These are phyloP conservation scores for Tetramorium bicarinatum DNA, from an alignment of 2,888 invertebrate species.

Conservation along the genomic window DNA sequence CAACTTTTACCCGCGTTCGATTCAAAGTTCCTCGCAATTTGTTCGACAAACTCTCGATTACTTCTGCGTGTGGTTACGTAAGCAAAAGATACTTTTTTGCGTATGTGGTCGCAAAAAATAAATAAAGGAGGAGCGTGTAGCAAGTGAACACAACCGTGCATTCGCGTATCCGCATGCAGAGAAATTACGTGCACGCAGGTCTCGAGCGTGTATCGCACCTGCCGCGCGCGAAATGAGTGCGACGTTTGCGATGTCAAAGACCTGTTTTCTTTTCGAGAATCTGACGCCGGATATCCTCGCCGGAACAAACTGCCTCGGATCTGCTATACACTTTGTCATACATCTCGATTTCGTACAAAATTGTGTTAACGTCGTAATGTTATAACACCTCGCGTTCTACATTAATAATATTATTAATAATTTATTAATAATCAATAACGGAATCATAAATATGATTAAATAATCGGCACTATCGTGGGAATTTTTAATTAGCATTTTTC, in stretches of 20 bases:
- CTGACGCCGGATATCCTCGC: conserved; percentile 29
- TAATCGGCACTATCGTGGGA: background rate
- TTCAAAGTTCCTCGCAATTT: conserved; percentile 49
- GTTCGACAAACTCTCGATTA: conserved; percentile 46
- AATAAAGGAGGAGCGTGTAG: conserved; percentile 54
- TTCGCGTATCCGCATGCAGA: conserved; percentile 50
- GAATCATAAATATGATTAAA: background rate
- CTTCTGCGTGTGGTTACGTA: conserved; percentile 69
- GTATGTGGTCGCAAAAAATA: conserved; percentile 56
- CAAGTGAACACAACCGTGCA: conserved; percentile 43
- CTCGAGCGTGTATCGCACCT: conserved; percentile 74
- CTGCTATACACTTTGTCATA: background rate
- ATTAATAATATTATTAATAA: background rate
- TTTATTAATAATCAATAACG: background rate
- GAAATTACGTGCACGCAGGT: conserved; percentile 80
- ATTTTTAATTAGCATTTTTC: background rate
- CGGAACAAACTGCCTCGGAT: conserved; percentile 26
- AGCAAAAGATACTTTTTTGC: conserved; percentile 65
- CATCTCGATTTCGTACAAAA: conserved; percentile 6
- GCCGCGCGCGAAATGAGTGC: conserved; percentile 67
- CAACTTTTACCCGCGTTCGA: conserved; percentile 20
- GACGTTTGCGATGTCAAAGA: conserved; percentile 53
- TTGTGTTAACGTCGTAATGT: background rate
- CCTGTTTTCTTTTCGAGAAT: conserved; percentile 51
- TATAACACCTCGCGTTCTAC: background rate